Base-by-base conservation (phyloP, 2,113 vertebrate genomes). In the Melanerpes aurifrons region DNA sequence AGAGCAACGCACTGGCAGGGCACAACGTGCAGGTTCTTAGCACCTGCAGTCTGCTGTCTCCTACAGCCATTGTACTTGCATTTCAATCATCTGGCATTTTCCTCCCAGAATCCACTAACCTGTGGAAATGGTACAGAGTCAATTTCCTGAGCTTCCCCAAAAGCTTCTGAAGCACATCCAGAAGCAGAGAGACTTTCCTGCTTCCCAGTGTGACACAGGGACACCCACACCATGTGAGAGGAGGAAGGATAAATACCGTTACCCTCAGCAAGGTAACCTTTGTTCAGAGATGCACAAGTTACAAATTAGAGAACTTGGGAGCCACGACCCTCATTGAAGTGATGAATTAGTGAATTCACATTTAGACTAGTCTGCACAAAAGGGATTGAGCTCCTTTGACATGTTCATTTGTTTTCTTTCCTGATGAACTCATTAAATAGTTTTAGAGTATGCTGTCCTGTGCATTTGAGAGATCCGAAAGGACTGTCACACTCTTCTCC, bases 181-280 rank as follows among this genome's bases (percentile, higher is more conserved):
- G 40, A 57, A 66, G 32, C 32, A 9, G 31, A 81, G 21, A 10
- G 13, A 47, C 21, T 78, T 35, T 12, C 6, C 1, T 20, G 68
- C 47, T 24, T 58, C 58, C 31, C 57, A 19, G 16, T 5, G 16
- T 18, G 73, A 64, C 43, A 28, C 25, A 16, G 37, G n/a, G 68
- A 67, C 7, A 18, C 21, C 10, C 0, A 0, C 29, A 7, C 0
- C 1, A 0, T 22, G 32, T 0, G 0, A 26, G 29, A 63, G 22
- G 32, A 80, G 35, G 64, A 64, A 53, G 54, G n/a, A 80, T 5
- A 18, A 66, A 32, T 19, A 4, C 26, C 8, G 16, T 4, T 18
- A 10, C 37, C 20, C 16, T 31, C 43, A 26, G 40, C 2, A 3
- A 74, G 32, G 47, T 35, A 70, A 21, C 67, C 58, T 75, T 35